Evolutionary conservation across 53 echinoderm and acorn worm genomes (phyloP).

Genomic region (Arbacia lixula): DNA sequence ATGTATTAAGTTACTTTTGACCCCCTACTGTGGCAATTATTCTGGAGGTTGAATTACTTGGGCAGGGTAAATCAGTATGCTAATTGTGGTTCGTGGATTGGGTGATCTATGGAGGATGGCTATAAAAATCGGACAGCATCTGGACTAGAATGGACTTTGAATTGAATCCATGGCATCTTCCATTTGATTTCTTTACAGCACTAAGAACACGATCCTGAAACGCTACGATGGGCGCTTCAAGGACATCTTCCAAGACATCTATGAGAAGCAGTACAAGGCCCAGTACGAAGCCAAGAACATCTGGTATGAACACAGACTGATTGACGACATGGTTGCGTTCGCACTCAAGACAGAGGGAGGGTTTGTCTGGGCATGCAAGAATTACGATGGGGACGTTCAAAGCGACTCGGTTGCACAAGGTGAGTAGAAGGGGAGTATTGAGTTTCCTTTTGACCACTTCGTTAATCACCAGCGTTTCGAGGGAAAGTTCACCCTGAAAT

Average conservation of each 20-base stretch:
- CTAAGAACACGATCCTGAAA: constrained; percentile 95
- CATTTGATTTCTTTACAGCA: constrained; percentile 47
- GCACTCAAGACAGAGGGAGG: constrained; percentile 95
- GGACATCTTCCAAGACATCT: constrained; percentile 96
- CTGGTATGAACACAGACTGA: constrained; percentile 95
- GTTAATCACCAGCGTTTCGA: too few species aligned
- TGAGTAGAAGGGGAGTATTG: too few species aligned
- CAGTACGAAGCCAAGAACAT: constrained; percentile 81
- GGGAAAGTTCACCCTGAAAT: too few species aligned
- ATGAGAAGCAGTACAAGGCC: constrained; percentile 85
- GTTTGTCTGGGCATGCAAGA: constrained; percentile 97
- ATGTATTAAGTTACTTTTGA: neutral
- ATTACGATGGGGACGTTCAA: constrained; percentile 98
- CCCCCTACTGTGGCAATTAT: neutral
- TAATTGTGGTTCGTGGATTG: too few species aligned
- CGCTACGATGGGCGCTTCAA: constrained; percentile 97
- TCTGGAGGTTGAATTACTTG: neutral
- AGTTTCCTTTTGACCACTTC: too few species aligned
- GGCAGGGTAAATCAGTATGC: too few species aligned
- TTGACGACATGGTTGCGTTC: constrained; percentile 98
- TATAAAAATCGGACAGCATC: too few species aligned
- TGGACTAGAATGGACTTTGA: too few species aligned
- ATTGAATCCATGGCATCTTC: too few species aligned
- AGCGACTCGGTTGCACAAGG: constrained; percentile 96
- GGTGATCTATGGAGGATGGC: too few species aligned